A percentile compares a stretch with the other conserved stretches of the same genome.
Evolutionary conservation across 2,888 invertebrate species (phyloP).

Genomic region (Tipula unca): DNA sequence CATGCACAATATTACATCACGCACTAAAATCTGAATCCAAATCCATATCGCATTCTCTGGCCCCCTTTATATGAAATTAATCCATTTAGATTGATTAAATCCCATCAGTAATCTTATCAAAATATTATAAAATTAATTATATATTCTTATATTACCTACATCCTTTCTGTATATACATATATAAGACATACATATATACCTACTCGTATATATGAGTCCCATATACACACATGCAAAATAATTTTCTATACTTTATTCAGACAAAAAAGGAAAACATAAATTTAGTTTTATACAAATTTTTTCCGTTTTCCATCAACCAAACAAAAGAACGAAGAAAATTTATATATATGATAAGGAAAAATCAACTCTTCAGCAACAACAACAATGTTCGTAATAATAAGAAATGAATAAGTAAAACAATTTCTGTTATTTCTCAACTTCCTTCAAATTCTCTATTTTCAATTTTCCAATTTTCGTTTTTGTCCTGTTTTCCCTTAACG

Average conservation of each 20-base stretch:
- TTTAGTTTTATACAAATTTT: constrained; percentile 14
- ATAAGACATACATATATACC: no score
- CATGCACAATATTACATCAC: not conserved
- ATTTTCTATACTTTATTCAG: not conserved
- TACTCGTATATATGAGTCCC: not conserved
- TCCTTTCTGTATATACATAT: not conserved
- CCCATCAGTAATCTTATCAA: constrained; percentile 8
- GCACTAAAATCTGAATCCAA: not conserved
- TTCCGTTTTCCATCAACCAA: not conserved
- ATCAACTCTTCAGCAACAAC: not conserved
- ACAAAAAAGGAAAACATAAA: not conserved
- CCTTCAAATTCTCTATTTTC: not conserved
- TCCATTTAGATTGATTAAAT: not conserved
- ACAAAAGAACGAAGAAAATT: not conserved
- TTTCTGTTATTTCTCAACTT: not conserved
- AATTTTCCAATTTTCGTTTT: not conserved
- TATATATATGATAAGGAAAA: constrained; percentile 8
- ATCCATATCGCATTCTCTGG: not conserved
- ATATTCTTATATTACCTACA: not conserved
- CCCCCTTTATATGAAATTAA: not conserved
- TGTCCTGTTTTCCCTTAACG: not conserved
- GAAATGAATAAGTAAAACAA: not conserved
- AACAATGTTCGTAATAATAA: not conserved
- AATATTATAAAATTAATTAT: constrained; percentile 8
- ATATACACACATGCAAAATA: not conserved